These are phyloP conservation scores for Apostichopus japonicus DNA, from an alignment of 35 echinoderm and acorn worm species.

Conservation along the genomic window DNA sequence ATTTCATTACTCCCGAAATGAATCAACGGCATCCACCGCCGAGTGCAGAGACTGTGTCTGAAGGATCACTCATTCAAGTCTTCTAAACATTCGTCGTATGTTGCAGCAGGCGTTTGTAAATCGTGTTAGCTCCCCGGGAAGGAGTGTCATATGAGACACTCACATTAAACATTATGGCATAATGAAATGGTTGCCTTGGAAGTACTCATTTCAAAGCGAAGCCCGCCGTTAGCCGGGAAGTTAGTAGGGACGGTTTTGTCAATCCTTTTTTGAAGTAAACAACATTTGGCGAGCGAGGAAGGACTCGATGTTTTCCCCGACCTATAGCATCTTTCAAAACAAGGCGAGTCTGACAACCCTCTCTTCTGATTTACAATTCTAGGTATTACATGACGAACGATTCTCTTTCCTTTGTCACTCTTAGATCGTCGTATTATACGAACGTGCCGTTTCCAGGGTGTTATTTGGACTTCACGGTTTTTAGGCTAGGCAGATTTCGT, in stretches of 20 bases:
- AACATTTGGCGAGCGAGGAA: slow-evolving; percentile 36
- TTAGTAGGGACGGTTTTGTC: background rate
- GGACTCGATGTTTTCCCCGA: slow-evolving; percentile 11
- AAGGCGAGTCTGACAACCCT: background rate
- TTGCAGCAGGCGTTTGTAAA: background rate
- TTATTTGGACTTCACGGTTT: too few relatives aligned
- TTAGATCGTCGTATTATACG: too few relatives aligned
- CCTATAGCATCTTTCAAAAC: slow-evolving; percentile 5
- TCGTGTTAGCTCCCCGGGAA: background rate
- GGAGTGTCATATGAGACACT: background rate
- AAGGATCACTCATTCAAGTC: too few relatives aligned
- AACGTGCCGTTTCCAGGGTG: too few relatives aligned
- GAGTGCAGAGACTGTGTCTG: too few relatives aligned
- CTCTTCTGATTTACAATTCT: background rate
- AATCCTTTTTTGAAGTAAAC: background rate
- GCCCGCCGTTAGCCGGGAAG: background rate
- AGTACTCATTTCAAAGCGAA: background rate
- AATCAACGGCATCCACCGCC: too few relatives aligned
- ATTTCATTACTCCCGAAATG: too few relatives aligned
- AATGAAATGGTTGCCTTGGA: background rate
- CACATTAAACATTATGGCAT: slow-evolving; percentile 1
- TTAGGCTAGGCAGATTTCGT: too few relatives aligned
- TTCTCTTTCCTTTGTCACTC: background rate
- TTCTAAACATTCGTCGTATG: too few relatives aligned
- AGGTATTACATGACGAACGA: background rate